A percentile compares a stretch with the other conserved stretches of the same genome.
Conservation (phyloP, 2,888 invertebrate species). For the Loripinus fragilis region DNA sequence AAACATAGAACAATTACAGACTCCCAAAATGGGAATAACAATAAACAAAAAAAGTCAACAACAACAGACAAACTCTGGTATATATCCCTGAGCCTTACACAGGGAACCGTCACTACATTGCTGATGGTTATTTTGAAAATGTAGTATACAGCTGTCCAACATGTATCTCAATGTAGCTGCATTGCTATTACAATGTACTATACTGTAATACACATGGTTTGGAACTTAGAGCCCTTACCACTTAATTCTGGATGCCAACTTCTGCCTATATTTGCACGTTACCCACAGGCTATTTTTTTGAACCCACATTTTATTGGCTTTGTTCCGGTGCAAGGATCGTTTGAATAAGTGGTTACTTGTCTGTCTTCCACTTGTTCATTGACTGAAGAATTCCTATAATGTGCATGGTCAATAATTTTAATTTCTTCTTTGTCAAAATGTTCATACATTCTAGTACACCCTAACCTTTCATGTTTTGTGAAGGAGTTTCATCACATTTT, state of each 20-base stretch:
- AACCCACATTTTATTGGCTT: slow-evolving; percentile 5
- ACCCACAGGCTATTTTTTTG: background rate
- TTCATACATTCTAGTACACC: slow-evolving; percentile 18
- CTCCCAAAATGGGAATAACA: too few species aligned
- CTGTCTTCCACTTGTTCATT: background rate
- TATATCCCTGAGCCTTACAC: background rate
- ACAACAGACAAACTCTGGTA: slow-evolving; percentile 19
- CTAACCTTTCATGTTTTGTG: slow-evolving; percentile 1
- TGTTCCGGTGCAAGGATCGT: slow-evolving; percentile 5
- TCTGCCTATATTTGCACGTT: background rate
- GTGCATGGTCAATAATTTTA: slow-evolving; percentile 20
- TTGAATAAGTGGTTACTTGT: background rate
- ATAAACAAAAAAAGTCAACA: too few species aligned
- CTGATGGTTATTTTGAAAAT: slow-evolving; percentile 26
- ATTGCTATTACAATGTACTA: background rate
- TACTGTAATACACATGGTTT: slow-evolving; percentile 12
- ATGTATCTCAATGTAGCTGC: background rate
- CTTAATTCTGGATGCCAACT: slow-evolving; percentile 35
- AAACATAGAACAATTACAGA: too few species aligned
- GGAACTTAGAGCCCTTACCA: slow-evolving; percentile 13
- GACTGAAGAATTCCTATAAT: slow-evolving; percentile 23
- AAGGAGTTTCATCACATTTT: slow-evolving; percentile 8
- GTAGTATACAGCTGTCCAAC: slow-evolving; percentile 17
- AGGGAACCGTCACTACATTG: slow-evolving; percentile 1
- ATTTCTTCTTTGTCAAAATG: slow-evolving; percentile 2